phyloP scores from a whole-genome alignment of 2,797 vertebrate species.

The Erpetoichthys calabaricus region DNA sequence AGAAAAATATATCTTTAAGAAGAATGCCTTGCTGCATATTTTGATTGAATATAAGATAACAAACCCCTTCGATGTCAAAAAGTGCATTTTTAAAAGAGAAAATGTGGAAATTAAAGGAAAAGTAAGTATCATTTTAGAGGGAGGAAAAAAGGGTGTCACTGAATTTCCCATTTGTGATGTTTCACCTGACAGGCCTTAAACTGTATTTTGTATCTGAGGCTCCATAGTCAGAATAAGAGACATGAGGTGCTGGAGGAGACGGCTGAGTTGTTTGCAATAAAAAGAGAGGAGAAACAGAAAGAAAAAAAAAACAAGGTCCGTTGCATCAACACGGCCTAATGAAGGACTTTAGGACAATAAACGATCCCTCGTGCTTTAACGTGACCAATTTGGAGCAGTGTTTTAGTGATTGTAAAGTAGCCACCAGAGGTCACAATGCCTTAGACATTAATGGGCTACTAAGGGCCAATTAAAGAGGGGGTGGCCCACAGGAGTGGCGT shows the following conservation, averaged over 20 bases:
- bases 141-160: slow-evolving; percentile 2
- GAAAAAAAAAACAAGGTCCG: slow-evolving; percentile 16
- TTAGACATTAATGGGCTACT: slow-evolving; percentile 34
- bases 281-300: too few species aligned
- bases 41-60: slow-evolving; percentile 23
- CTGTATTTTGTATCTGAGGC: background rate
- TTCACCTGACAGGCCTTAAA: slow-evolving; percentile 9
- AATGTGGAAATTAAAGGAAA: slow-evolving; percentile 17
- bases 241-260: too few species aligned
- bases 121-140: slow-evolving; percentile 10
- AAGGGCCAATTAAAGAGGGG: slow-evolving; percentile 44
- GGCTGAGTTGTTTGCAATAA: too few species aligned
- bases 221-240: background rate
- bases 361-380: slow-evolving; percentile 25
- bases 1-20: slow-evolving; percentile 26
- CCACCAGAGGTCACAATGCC: slow-evolving; percentile 41
- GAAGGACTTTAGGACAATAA: slow-evolving; percentile 12
- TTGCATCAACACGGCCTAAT: slow-evolving; percentile 18
- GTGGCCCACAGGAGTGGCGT: slow-evolving; percentile 36
- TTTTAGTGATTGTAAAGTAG: slow-evolving; percentile 45
- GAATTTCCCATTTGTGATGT: slow-evolving; percentile 4
- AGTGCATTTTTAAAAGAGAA: slow-evolving; percentile 8
- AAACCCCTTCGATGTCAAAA: slow-evolving; percentile 22
- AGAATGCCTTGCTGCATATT: background rate
- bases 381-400: slow-evolving; percentile 24